Percentiles rank a stretch among this genome's conserved stretches.
These are phyloP conservation scores for Camponotus pennsylvanicus DNA, from an alignment of 1,140 invertebrate species.

Conservation along the genomic window DNA sequence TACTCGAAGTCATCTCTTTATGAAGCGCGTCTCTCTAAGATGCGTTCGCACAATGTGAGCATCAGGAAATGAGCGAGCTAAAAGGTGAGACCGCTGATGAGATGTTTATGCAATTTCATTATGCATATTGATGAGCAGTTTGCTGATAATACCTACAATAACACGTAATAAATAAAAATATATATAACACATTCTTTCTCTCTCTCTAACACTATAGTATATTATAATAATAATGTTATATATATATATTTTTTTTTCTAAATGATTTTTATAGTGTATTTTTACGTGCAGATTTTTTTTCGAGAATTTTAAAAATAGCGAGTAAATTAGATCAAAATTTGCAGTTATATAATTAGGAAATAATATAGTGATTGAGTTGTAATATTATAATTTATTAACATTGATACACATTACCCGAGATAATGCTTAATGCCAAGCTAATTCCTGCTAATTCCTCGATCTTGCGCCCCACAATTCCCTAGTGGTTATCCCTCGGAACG, in stretches of 20 bases:
- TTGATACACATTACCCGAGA: too few relatives aligned
- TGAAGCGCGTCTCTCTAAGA: not conserved
- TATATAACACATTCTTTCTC: not conserved
- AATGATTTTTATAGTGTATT: not conserved
- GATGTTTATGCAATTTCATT: not conserved
- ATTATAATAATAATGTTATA: not conserved
- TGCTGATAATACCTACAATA: not conserved
- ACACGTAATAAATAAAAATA: not conserved
- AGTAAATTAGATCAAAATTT: not conserved
- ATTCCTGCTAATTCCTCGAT: conserved; percentile 40
- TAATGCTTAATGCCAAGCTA: conserved; percentile 24
- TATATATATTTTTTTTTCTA: not conserved
- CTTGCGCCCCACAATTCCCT: conserved; percentile 20
- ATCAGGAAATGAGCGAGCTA: not conserved
- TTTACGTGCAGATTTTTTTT: not conserved
- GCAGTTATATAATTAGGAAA: not conserved
- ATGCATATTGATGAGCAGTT: not conserved
- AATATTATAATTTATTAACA: conserved; percentile 13
- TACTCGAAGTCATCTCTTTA: not conserved
- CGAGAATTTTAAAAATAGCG: not conserved
- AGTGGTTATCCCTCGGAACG: conserved; percentile 22
- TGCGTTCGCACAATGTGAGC: not conserved
- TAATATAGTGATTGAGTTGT: not conserved
- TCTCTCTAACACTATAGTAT: too few relatives aligned
- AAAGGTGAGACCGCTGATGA: not conserved